A percentile compares a stretch with the other conserved stretches of the same genome.
These are phyloP conservation scores for Rafetus swinhoei DNA, from an alignment of 2,113 vertebrate species.

Conservation along the genomic window DNA sequence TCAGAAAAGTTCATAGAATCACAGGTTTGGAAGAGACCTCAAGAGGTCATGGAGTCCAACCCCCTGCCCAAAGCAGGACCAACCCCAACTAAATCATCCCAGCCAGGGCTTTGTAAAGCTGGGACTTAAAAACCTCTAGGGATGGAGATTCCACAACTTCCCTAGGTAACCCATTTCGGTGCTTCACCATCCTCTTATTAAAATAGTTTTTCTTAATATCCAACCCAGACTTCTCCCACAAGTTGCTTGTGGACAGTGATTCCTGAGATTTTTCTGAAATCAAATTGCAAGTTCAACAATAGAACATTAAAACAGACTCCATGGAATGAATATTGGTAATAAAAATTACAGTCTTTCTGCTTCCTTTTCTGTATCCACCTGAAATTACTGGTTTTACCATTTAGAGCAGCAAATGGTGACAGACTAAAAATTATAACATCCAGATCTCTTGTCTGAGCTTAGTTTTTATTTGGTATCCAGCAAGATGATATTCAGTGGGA, in stretches of 20 bases:
- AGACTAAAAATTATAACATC: not conserved
- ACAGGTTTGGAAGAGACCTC: no score
- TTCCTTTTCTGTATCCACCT: not conserved
- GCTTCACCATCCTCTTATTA: no score
- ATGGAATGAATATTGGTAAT: not conserved
- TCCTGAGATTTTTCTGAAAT: not conserved
- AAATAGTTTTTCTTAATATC: no score
- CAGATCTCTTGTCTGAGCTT: not conserved
- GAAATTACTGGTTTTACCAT: not conserved
- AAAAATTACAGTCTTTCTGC: not conserved
- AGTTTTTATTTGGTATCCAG: not conserved
- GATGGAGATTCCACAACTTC: no score
- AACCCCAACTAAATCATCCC: no score
- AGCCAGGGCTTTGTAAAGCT: no score
- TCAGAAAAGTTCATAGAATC: not conserved
- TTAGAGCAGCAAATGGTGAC: not conserved
- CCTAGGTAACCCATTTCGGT: no score
- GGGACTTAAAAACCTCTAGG: no score
- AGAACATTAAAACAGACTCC: not conserved
- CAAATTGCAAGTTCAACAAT: not conserved
- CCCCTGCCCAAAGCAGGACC: no score
- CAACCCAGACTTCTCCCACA: no score
- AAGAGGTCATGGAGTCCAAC: no score
- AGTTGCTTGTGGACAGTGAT: accelerated
- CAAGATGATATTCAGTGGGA: not conserved